Conservation (phyloP, 1,140 invertebrate species). For the Drosophila lini region DNA sequence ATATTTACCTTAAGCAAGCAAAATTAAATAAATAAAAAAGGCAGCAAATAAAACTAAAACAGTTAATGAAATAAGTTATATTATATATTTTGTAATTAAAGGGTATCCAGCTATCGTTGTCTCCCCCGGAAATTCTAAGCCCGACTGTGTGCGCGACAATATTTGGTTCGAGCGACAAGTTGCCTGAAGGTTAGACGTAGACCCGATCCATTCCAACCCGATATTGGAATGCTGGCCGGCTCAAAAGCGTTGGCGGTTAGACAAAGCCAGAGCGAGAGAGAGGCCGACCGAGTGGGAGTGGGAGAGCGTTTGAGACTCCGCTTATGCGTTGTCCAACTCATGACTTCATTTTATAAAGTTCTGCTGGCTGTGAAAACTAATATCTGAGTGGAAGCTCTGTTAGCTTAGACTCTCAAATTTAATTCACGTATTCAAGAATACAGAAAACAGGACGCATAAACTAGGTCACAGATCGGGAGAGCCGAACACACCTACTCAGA, state of each 20-base stretch:
- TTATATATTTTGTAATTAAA: neutral
- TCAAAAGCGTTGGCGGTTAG: constrained; percentile 47
- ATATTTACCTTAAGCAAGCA: neutral
- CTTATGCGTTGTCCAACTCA: neutral
- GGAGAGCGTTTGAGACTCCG: neutral
- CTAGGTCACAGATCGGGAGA: constrained; percentile 8
- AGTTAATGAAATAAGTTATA: neutral
- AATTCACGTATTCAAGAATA: neutral
- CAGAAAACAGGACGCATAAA: neutral
- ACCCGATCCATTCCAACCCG: constrained; percentile 39
- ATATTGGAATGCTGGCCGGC: constrained; percentile 50
- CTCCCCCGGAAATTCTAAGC: neutral
- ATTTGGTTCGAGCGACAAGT: constrained; percentile 53
- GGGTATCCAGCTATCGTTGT: constrained; percentile 11
- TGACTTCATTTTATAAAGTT: neutral
- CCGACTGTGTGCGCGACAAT: constrained; percentile 41
- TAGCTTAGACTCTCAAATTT: too few species aligned
- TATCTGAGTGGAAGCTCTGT: neutral
- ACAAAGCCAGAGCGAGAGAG: constrained; percentile 17
- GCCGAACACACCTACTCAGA: constrained; percentile 36
- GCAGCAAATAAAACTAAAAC: neutral
- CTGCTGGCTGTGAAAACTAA: neutral
- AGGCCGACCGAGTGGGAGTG: constrained; percentile 6
- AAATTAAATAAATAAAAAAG: neutral
- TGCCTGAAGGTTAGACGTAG: constrained; percentile 54